Percentiles rank a stretch among this genome's conserved stretches.
phyloP scores from a whole-genome alignment of 2,113 vertebrate genomes.

The Bubalus kerabau region DNA sequence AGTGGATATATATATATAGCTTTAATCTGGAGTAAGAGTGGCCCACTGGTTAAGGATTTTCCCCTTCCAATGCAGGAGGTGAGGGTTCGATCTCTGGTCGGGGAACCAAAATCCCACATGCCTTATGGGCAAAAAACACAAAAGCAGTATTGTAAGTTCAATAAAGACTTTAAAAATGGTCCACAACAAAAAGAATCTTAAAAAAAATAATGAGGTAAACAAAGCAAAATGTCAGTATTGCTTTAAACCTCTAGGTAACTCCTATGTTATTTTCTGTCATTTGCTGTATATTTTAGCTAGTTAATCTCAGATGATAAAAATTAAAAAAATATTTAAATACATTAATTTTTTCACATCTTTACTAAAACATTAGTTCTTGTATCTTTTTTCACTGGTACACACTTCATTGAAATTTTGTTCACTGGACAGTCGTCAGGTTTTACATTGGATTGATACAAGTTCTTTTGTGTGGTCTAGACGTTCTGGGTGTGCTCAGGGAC shows the following conservation, averaged over 20 bases:
- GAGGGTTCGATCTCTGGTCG: neutral
- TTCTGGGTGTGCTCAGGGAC: neutral
- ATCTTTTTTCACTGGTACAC: neutral
- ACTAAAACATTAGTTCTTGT: neutral
- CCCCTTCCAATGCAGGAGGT: neutral
- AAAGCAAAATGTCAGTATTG: neutral
- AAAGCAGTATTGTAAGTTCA: neutral
- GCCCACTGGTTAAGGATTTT: neutral
- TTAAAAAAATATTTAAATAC: neutral
- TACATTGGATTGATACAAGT: neutral
- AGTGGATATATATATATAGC: neutral
- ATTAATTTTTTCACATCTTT: neutral
- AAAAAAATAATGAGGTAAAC: neutral
- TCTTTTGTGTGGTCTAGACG: neutral
- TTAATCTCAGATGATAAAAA: neutral
- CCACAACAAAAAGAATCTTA: neutral
- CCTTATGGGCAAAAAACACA: neutral
- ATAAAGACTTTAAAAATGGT: neutral
- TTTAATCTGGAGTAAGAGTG: neutral
- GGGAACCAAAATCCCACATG: neutral
- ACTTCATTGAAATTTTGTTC: neutral
- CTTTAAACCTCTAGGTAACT: neutral
- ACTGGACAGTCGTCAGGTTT: neutral
- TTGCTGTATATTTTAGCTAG: neutral
- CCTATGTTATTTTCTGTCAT: neutral